These are phyloP conservation scores for Mesorhabditis sp. DNA, from an alignment of 2,888 invertebrate species.

Conservation along the genomic window DNA sequence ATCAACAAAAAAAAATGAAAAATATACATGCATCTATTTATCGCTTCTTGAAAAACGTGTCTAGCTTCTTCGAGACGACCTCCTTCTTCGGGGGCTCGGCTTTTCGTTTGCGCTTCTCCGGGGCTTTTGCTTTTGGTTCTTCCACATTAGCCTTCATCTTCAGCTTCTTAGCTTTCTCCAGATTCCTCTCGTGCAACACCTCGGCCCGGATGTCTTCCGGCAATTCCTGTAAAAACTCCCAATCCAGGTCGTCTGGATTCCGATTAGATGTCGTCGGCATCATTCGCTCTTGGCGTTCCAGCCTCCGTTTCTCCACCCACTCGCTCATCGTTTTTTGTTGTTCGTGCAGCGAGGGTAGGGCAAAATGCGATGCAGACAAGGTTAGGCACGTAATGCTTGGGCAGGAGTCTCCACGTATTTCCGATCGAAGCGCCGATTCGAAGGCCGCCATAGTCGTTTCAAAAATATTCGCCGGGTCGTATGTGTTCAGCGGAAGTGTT, in stretches of 20 bases:
- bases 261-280: not conserved
- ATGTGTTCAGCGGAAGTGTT: conserved; percentile 26
- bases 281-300: no score
- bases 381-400: not conserved
- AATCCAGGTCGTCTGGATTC: not conserved
- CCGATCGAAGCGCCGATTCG: not conserved
- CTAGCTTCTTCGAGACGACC: no score
- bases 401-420: no score
- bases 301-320: not conserved
- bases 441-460: conserved; percentile 21
- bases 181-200: not conserved
- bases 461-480: conserved; percentile 21
- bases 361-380: not conserved
- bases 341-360: not conserved
- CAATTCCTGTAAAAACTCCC: not conserved
- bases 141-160: not conserved
- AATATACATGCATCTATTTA: no score
- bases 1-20: no score
- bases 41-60: no score
- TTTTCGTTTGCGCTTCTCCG: not conserved
- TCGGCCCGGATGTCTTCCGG: conserved; percentile 5
- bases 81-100: no score
- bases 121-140: not conserved
- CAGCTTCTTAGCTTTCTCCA: not conserved
- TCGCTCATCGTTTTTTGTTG: not conserved